Evolutionary conservation across 2,888 invertebrate species (phyloP), one percentile per base, ranked within the genome.

Genomic region (Scrobipalpa atriplicella): DNA sequence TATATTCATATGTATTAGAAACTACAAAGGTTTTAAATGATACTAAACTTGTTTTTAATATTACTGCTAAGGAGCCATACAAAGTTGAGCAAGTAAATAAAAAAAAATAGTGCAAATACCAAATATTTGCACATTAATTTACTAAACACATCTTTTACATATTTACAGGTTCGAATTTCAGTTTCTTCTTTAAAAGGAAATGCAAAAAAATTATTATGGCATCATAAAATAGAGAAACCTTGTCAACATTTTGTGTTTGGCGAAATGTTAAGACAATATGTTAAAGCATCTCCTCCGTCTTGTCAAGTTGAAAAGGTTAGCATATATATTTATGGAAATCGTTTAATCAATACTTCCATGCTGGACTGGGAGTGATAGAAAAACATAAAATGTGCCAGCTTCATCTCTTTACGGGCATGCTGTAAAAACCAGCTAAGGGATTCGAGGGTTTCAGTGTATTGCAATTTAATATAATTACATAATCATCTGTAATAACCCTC

Each of bases 231-330:
- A 39, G 10, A 41, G 6, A 62, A 62, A 43, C 61, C 61, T 2
- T 62, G 61, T 41, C 61, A 62, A 41, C 61, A 62, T 13, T 62
- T 62, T 7, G 41, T 11, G 0, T 62, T 62, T 43, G 61, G 41
- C 0, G 3, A 5, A 10, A 19, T 62, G 19, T 13, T 62, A 11
- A 9, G 19, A 11, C n/a, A 62, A 8, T 62, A 38, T 62, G 1
- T 38, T 41, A 62, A 41, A 18, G 1, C n/a, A 1, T 9, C 11
- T 43, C n/a, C n/a, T n/a, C 8, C 39, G 11, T 11, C 36, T 7
- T 62, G 61, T 62, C 11, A 3, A 3, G 6, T 41, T 19, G n/a
- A 62, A 21, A 62, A 62, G 61, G 61, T 62, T 0, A 16, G 36
- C 16, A 38, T 16, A 3, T 0, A 19, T 3, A 3, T 29, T 3